These are phyloP conservation scores for Fratercula arctica DNA, from an alignment of 2,797 vertebrate species.

Conservation along the genomic window DNA sequence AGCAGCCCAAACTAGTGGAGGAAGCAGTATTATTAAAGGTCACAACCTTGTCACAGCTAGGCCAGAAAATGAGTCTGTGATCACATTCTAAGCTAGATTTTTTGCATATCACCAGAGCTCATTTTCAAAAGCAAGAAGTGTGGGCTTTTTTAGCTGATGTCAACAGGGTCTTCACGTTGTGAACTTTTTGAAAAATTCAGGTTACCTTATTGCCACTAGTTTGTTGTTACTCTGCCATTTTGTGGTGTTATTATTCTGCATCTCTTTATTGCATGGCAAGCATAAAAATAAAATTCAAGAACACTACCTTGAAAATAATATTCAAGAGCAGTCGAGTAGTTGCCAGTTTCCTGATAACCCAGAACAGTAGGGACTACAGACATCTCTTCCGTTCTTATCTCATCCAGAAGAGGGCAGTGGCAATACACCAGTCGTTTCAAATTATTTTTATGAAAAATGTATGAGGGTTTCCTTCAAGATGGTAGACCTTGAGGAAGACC, in stretches of 20 bases:
- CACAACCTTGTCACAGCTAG: neutral
- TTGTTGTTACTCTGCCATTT: neutral
- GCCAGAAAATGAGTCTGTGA: neutral
- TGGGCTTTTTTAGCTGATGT: neutral
- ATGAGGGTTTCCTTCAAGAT: neutral
- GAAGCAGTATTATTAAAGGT: neutral
- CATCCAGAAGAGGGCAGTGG: slow-evolving; percentile 32
- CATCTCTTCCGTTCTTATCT: neutral
- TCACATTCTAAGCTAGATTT: neutral
- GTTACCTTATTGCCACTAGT: neutral
- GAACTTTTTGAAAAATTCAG: neutral
- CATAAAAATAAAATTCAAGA: neutral
- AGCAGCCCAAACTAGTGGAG: neutral
- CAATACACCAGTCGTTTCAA: neutral
- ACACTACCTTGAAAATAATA: neutral
- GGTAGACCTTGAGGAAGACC: neutral
- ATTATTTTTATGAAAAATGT: neutral
- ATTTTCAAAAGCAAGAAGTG: neutral
- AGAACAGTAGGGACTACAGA: neutral
- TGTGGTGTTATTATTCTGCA: neutral
- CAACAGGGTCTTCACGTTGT: neutral
- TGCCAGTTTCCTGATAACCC: neutral
- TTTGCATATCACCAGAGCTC: neutral
- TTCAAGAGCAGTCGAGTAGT: neutral
- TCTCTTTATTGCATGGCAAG: too few species aligned